A percentile compares a stretch with the other conserved stretches of the same genome.
phyloP scores from a whole-genome alignment of 2,888 invertebrate genomes.

The Parelbella ahira region DNA sequence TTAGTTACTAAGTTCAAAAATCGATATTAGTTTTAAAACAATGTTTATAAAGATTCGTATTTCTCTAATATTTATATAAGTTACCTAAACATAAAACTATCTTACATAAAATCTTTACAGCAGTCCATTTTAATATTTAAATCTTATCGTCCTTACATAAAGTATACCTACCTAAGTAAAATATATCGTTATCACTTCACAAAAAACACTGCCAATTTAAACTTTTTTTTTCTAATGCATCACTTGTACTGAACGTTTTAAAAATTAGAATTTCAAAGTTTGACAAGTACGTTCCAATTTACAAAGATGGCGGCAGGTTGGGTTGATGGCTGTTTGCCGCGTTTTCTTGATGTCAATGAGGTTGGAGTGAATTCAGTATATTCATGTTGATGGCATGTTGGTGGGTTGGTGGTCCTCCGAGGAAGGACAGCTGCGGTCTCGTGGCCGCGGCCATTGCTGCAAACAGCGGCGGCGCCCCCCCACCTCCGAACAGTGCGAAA shows the following conservation, averaged over 20 bases:
- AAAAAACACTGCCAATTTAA: conserved; percentile 1
- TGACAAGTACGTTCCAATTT: not conserved
- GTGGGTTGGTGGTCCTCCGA: conserved; percentile 77
- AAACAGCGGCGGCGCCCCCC: conserved; percentile 84
- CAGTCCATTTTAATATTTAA: conserved; percentile 13
- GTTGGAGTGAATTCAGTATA: conserved; percentile 77
- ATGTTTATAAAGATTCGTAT: too few species aligned
- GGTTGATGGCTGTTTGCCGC: conserved; percentile 46
- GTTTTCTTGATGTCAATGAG: conserved; percentile 77
- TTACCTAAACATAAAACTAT: too few species aligned
- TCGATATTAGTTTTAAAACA: too few species aligned
- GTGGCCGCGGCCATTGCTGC: conserved; percentile 84
- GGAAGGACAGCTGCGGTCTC: conserved; percentile 80
- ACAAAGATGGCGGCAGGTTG: conserved; percentile 52
- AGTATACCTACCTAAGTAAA: conserved; percentile 1
- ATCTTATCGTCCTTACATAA: conserved; percentile 2
- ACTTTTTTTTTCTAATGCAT: not conserved
- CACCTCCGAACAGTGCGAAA: conserved; percentile 84
- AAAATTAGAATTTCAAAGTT: conserved; percentile 1
- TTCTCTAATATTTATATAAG: too few species aligned
- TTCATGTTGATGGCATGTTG: conserved; percentile 80
- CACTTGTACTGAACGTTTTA: too few species aligned
- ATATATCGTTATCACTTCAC: conserved; percentile 14
- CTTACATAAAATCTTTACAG: conserved; percentile 17
- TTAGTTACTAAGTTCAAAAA: too few species aligned